Conservation (phyloP, 2,113 vertebrate genomes). For the Amphiprion percula region DNA sequence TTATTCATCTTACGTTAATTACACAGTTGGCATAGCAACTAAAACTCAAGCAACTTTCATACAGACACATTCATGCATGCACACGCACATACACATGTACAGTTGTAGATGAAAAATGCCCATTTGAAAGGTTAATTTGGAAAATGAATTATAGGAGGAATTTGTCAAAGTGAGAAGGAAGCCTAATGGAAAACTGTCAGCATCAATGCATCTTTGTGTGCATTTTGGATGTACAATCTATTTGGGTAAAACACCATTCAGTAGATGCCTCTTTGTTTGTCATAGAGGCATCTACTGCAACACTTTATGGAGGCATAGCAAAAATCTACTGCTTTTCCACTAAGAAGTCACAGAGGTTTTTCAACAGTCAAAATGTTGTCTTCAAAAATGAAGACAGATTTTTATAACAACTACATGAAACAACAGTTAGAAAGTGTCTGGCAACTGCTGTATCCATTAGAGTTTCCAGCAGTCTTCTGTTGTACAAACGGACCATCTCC, state of each 20-base stretch:
- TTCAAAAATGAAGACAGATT: too few relatives aligned
- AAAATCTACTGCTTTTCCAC: neutral
- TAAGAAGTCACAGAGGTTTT: neutral
- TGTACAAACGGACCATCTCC: neutral
- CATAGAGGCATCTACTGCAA: too few relatives aligned
- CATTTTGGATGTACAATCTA: neutral
- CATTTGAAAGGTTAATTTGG: conserved; percentile 38
- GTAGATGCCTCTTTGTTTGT: neutral
- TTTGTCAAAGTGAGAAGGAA: conserved; percentile 18
- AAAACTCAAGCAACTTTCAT: conserved; percentile 25
- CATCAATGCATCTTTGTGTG: neutral
- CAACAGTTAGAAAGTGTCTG: neutral
- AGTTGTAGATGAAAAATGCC: conserved; percentile 35
- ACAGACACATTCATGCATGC: neutral
- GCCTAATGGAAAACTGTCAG: conserved; percentile 20
- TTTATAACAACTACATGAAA: too few relatives aligned
- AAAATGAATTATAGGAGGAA: conserved; percentile 23
- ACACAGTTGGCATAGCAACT: conserved; percentile 61
- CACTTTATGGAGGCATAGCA: neutral
- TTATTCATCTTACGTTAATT: conserved; percentile 64
- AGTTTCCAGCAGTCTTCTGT: neutral
- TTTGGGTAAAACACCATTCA: neutral
- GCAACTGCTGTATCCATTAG: neutral
- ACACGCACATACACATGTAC: conserved; percentile 15
- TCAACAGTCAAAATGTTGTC: too few relatives aligned